Conservation (phyloP, 2,888 invertebrate species). For the Protula sp. region DNA sequence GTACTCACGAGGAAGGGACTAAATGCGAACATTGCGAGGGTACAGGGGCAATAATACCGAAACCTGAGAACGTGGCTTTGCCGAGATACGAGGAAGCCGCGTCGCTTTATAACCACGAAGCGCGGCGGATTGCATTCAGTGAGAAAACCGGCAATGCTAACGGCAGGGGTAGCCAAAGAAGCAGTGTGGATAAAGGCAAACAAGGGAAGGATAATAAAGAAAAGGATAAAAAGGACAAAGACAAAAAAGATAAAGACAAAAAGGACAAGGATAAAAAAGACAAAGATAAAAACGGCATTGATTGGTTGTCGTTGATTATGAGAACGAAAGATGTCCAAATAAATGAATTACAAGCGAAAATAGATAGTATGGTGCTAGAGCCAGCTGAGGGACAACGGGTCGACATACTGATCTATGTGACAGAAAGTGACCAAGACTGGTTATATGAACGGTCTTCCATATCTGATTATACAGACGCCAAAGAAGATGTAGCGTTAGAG, state of each 20-base stretch:
- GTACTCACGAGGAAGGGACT: not conserved
- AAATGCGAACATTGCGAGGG: not conserved
- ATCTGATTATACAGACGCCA: too few species aligned
- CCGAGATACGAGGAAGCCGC: too few species aligned
- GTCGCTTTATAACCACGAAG: too few species aligned
- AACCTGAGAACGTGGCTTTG: not conserved
- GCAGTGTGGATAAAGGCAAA: too few species aligned
- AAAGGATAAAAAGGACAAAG: not conserved
- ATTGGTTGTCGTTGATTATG: not conserved
- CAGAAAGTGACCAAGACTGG: conserved; percentile 6
- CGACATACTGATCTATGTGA: conserved; percentile 10
- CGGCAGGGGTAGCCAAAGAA: too few species aligned
- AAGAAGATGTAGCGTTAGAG: too few species aligned
- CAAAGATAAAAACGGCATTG: not conserved
- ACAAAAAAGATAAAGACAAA: conserved; percentile 11
- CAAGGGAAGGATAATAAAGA: not conserved
- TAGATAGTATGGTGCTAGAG: not conserved
- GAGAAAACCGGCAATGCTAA: not conserved
- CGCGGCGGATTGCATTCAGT: not conserved
- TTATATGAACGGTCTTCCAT: not conserved
- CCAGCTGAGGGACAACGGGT: conserved; percentile 9
- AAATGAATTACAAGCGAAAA: not conserved
- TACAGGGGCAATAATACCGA: not conserved
- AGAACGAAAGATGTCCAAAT: not conserved
- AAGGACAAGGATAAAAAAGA: conserved; percentile 2